Evolutionary conservation across 2,113 vertebrate genomes (phyloP).

Genomic region (Spilogale gracilis): DNA sequence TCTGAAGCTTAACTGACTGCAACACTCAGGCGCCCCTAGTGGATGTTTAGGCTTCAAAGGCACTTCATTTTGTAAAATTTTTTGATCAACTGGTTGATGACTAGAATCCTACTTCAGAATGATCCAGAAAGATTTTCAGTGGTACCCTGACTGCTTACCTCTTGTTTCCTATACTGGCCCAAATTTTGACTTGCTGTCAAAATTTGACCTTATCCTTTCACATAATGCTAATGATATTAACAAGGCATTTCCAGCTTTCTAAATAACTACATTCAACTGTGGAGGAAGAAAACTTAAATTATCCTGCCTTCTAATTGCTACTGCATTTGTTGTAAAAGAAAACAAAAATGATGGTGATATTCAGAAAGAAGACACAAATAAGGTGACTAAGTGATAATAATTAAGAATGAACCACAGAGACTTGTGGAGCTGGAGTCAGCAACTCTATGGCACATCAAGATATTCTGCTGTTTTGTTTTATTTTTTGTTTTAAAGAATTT

Average conservation of each 20-base stretch:
- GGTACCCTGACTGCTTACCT: background rate
- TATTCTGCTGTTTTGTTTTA: background rate
- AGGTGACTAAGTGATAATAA: background rate
- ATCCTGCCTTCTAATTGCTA: background rate
- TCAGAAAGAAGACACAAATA: background rate
- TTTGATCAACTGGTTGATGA: background rate
- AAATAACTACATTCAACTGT: background rate
- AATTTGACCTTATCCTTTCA: background rate
- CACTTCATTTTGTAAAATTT: background rate
- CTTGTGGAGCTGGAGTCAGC: background rate
- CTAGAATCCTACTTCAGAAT: background rate
- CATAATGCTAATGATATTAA: background rate
- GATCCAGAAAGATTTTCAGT: background rate
- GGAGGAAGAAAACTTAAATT: background rate
- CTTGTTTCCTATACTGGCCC: background rate
- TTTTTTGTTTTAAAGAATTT: constrained; percentile 1
- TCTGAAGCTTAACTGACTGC: background rate
- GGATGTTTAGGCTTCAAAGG: background rate
- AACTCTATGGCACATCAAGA: background rate
- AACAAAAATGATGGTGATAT: background rate
- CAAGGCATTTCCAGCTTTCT: background rate
- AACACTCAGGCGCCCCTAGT: background rate
- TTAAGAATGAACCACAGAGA: background rate
- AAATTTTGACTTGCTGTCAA: background rate
- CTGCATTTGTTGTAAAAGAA: background rate